A percentile compares a stretch with the other conserved stretches of the same genome.
phyloP scores from a whole-genome alignment of 2,888 invertebrate species.

The Hemithea aestivaria region DNA sequence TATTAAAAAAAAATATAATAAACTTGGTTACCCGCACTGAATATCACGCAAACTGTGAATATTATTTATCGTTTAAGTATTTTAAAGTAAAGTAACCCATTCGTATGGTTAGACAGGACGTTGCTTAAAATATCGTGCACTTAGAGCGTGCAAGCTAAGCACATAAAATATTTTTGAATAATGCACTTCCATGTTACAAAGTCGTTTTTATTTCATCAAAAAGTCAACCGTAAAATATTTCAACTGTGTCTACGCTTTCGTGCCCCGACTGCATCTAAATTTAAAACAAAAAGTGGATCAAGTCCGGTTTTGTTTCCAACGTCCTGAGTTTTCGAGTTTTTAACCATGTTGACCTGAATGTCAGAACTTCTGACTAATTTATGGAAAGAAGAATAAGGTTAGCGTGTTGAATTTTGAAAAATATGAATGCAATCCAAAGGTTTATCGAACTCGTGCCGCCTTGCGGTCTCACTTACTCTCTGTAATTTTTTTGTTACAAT shows the following conservation, averaged over 20 bases:
- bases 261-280: constrained; percentile 15
- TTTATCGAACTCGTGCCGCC: too few species aligned
- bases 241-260: constrained; percentile 17
- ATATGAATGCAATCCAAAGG: neutral
- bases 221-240: constrained; percentile 13
- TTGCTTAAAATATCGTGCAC: too few species aligned
- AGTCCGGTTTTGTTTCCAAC: constrained; percentile 16
- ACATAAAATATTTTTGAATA: neutral
- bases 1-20: too few species aligned
- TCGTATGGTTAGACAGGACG: too few species aligned
- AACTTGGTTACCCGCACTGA: too few species aligned
- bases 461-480: too few species aligned
- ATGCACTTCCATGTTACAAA: constrained; percentile 14
- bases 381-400: constrained; percentile 8
- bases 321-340: constrained; percentile 16
- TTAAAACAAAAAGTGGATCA: constrained; percentile 19
- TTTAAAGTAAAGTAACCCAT: too few species aligned
- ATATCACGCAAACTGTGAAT: too few species aligned
- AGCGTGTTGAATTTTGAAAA: constrained; percentile 14
- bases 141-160: too few species aligned
- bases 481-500: too few species aligned
- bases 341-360: constrained; percentile 18
- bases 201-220: constrained; percentile 9
- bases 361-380: constrained; percentile 10
- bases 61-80: too few species aligned